Percentiles rank a stretch among this genome's conserved stretches.
These are phyloP conservation scores for Noturus placidus DNA, from an alignment of 2,113 vertebrate species.

Conservation along the genomic window DNA sequence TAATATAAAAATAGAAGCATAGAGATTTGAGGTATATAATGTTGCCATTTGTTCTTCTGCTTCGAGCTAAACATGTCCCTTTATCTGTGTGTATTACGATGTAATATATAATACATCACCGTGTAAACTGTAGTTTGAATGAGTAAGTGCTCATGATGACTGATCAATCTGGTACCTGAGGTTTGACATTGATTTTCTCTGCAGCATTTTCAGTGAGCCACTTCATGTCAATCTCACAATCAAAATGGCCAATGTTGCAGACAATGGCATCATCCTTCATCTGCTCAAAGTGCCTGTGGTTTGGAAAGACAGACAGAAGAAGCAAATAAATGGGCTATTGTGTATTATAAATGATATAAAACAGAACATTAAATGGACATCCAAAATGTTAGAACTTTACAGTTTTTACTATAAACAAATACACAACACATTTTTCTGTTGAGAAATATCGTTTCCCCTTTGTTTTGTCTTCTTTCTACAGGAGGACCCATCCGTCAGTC, in stretches of 20 bases:
- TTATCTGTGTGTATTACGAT: background rate
- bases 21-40: background rate
- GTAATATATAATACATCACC: background rate
- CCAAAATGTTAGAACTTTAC: background rate
- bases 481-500: too few relatives aligned
- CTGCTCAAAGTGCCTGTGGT: constrained; percentile 87
- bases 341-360: background rate
- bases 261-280: constrained; percentile 97
- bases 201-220: constrained; percentile 88
- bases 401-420: background rate
- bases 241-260: constrained; percentile 98
- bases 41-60: background rate
- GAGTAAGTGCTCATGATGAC: background rate
- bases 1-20: background rate
- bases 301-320: constrained; percentile 15
- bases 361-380: background rate
- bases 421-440: background rate
- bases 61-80: background rate
- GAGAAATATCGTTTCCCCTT: too few relatives aligned
- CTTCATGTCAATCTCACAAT: constrained; percentile 91
- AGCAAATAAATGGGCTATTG: background rate
- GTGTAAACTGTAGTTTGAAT: too few relatives aligned
- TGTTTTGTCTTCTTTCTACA: too few relatives aligned
- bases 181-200: constrained; percentile 88
- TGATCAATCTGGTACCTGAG: constrained; percentile 77